Percentiles rank a stretch among this genome's conserved stretches.
Conservation (phyloP, 2,888 invertebrate species). For the Habrosyne pyritoides region DNA sequence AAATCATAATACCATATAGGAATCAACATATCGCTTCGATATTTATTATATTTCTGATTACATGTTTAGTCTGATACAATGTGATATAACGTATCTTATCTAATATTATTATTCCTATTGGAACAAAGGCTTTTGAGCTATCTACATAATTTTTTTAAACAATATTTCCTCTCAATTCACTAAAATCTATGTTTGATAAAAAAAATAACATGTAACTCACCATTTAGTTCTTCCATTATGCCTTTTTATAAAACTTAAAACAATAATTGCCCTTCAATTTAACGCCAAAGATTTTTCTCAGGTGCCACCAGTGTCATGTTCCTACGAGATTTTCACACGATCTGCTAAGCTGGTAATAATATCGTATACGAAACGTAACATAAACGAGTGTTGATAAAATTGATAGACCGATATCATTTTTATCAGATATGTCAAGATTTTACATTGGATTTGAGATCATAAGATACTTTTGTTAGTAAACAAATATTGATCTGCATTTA, state of each 20-base stretch:
- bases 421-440: background rate
- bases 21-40: background rate
- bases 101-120: background rate
- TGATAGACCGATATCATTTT: background rate
- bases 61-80: background rate
- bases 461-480: background rate
- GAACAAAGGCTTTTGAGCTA: background rate
- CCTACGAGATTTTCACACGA: background rate
- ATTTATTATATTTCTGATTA: slow-evolving; percentile 1
- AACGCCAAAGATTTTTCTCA: background rate
- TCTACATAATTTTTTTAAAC: too few species aligned
- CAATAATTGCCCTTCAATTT: background rate
- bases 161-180: too few species aligned
- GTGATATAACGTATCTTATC: slow-evolving; percentile 1
- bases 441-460: background rate
- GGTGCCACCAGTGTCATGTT: background rate
- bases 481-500: background rate
- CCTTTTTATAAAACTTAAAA: background rate
- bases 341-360: background rate
- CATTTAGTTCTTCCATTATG: background rate
- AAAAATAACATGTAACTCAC: too few species aligned
- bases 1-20: background rate
- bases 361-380: background rate
- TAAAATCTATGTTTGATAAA: too few species aligned
- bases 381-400: background rate